Percentiles rank a stretch among this genome's conserved stretches.
Evolutionary conservation across 2,888 invertebrate genomes (phyloP).

Genomic region (Conomelus anceps): DNA sequence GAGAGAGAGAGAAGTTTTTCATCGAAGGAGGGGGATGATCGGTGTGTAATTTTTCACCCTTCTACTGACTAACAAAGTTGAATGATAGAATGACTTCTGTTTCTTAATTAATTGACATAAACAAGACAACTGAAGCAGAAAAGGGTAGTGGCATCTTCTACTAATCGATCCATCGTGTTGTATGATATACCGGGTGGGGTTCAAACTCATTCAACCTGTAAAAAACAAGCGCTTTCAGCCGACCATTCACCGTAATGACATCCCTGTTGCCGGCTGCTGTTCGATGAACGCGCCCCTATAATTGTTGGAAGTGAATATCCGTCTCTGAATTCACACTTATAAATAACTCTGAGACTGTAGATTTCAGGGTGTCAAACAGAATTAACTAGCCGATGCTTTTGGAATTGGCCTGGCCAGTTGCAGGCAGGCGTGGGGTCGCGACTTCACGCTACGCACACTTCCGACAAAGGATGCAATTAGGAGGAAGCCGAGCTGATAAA

Average conservation of each 20-base stretch:
- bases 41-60: background rate
- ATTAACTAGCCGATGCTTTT: background rate
- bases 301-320: background rate
- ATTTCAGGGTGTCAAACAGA: background rate
- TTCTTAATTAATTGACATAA: conserved; percentile 12
- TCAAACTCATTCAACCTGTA: background rate
- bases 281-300: background rate
- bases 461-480: background rate
- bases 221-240: background rate
- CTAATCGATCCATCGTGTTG: background rate
- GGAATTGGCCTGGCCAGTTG: background rate
- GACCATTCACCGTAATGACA: background rate
- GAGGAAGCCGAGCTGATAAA: background rate
- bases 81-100: background rate
- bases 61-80: background rate
- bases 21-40: background rate
- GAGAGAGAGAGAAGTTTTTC: background rate
- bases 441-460: background rate
- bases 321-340: background rate
- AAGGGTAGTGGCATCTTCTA: background rate
- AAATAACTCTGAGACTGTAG: background rate
- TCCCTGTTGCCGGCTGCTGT: background rate
- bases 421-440: background rate
- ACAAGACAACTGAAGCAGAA: conserved; percentile 1
- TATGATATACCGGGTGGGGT: background rate